Evolutionary conservation across 2,113 vertebrate genomes (phyloP), one percentile per base, ranked within the genome.

Genomic region (Megaceryle maxima): DNA sequence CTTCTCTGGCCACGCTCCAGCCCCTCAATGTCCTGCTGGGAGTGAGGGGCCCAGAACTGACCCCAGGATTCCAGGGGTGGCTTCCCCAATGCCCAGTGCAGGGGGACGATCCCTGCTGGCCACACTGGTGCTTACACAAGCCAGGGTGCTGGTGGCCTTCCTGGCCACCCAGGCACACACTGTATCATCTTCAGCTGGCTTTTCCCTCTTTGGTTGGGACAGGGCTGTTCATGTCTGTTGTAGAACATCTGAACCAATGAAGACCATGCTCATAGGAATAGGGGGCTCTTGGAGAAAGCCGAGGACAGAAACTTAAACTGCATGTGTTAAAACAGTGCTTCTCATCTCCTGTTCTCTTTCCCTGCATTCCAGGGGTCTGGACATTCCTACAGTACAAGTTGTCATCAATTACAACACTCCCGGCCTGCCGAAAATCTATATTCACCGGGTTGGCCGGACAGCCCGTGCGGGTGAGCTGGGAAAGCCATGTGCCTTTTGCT

Each of bases 371-470:
- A 99, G 99, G 88, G 99, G 99, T 70, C 91, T 99, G 92, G 99
- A 99, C 97, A 99, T 99, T 50, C 99, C 99, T 4, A 97, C 99
- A 0, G 99, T 99, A 3, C 99, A 99, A 81, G 98, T 99, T 1
- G 98, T 99, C 88, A 99, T 99, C 87, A 99, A 99, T 90, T 99
- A 99, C 92, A 99, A 99, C 98, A 99, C 99, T 0, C 99, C 99
- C 0, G 99, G 99, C 3, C 98, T 99, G 73, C 99, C 99, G 1
- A 99, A 99, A 96, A 99, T 98, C 90, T 99, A 99, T 98, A 99
- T 99, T 88, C 99, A 99, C 97, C 98, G 99, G 5, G 99, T 99
- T 0, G 99, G 99, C 13, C 97, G 99, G 25, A 99, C 99, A 2
- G 99, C 99, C 2, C 98, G 99, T 8, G 99, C 99, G 15, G 99